Evolutionary conservation across 2,888 invertebrate genomes (phyloP).

Genomic region (Nysson spinosus): DNA sequence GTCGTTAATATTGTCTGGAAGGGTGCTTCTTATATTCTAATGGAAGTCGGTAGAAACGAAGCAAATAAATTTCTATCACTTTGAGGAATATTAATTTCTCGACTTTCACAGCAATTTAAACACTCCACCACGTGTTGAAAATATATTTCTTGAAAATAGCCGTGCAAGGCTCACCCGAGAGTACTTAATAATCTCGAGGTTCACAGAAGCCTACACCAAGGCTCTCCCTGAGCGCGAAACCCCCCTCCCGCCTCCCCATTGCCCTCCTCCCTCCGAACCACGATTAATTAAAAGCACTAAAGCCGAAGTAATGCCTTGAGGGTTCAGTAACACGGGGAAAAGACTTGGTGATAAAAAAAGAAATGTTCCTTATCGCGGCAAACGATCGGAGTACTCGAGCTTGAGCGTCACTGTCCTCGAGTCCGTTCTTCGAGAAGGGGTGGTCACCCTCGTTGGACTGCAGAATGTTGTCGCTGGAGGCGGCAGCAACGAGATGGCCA

Average conservation of each 20-base stretch:
- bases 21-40: no score
- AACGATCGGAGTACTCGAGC: constrained; percentile 49
- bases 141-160: no score
- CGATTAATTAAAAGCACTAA: constrained; percentile 46
- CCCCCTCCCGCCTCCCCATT: constrained; percentile 9
- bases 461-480: constrained; percentile 76
- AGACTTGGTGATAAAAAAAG: constrained; percentile 46
- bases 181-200: no score
- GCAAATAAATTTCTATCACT: no score
- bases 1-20: no score
- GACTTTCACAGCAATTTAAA: no score
- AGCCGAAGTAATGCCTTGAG: constrained; percentile 41
- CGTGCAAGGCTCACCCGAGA: no score
- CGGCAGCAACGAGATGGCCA: constrained; percentile 62
- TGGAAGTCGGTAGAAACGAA: no score
- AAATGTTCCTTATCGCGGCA: constrained; percentile 46
- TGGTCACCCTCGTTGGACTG: constrained; percentile 74
- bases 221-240: neutral
- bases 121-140: no score
- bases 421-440: constrained; percentile 59
- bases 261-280: constrained; percentile 1
- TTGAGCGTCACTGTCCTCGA: constrained; percentile 75
- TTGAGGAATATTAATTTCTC: no score
- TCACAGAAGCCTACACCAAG: neutral
- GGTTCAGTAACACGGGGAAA: constrained; percentile 28